A percentile compares a stretch with the other conserved stretches of the same genome.
Evolutionary conservation across 1,140 invertebrate genomes (phyloP).

Genomic region (Orius laevigatus): DNA sequence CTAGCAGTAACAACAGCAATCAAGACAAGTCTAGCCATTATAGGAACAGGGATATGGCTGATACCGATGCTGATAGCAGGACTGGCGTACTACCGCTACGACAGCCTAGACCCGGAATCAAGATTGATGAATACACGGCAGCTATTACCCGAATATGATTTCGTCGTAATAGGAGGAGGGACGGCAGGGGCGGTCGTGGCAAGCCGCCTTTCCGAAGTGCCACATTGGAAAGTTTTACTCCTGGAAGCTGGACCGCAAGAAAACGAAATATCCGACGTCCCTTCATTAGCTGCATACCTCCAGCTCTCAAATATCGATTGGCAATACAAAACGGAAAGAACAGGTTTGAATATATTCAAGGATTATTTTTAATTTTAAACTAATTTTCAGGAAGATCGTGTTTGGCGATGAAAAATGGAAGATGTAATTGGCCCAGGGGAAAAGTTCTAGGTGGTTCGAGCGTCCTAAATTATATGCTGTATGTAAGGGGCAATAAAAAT

Average conservation of each 20-base stretch:
- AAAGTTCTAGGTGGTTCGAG: slow-evolving; percentile 79
- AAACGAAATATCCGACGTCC: slow-evolving; percentile 78
- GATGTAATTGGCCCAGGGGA: slow-evolving; percentile 70
- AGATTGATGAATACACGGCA: slow-evolving; percentile 39
- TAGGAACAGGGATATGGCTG: slow-evolving; percentile 48
- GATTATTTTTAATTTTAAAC: not conserved
- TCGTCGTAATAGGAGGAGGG: slow-evolving; percentile 76
- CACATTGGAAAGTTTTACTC: slow-evolving; percentile 64
- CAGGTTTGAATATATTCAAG: slow-evolving; percentile 28
- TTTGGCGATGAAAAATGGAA: slow-evolving; percentile 32
- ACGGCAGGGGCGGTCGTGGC: slow-evolving; percentile 87
- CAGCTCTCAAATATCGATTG: slow-evolving; percentile 80
- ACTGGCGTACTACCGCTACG: slow-evolving; percentile 65
- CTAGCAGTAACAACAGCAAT: slow-evolving; percentile 20
- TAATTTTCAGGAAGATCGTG: slow-evolving; percentile 21
- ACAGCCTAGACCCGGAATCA: slow-evolving; percentile 62
- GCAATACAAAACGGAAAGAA: slow-evolving; percentile 82
- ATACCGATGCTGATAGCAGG: slow-evolving; percentile 65
- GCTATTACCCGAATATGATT: slow-evolving; percentile 56
- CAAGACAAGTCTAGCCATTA: slow-evolving; percentile 22
- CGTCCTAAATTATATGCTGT: slow-evolving; percentile 90
- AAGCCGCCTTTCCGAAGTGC: slow-evolving; percentile 63
- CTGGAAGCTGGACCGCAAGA: slow-evolving; percentile 87
- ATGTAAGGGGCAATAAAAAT: slow-evolving; percentile 63
- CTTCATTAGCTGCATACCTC: slow-evolving; percentile 69